These are phyloP conservation scores for Orthonychiurus folsomi DNA, from an alignment of 2,888 invertebrate species.

Conservation along the genomic window DNA sequence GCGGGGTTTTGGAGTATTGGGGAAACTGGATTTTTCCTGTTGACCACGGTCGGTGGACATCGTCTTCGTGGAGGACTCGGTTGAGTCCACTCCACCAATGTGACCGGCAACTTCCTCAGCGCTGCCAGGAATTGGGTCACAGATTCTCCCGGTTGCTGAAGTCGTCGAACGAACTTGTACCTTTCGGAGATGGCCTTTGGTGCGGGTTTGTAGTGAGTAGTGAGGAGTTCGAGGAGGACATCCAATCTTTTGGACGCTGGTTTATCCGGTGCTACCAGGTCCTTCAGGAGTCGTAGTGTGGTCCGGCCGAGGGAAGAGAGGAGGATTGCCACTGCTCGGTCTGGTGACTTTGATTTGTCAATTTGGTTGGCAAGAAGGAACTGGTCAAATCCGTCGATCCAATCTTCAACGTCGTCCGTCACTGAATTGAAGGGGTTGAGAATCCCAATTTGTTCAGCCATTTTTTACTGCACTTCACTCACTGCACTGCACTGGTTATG, in stretches of 20 bases:
- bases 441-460: not conserved
- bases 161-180: conserved; percentile 15
- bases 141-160: conserved; percentile 14
- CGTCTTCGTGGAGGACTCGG: conserved; percentile 1
- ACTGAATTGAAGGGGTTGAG: not conserved
- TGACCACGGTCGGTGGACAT: not conserved
- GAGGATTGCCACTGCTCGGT: not conserved
- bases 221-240: not conserved
- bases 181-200: conserved; percentile 21
- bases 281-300: not conserved
- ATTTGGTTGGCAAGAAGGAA: not conserved
- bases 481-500: too few relatives aligned
- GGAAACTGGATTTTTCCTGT: too few relatives aligned
- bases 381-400: conserved; percentile 1
- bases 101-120: conserved; percentile 13
- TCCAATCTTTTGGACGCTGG: not conserved
- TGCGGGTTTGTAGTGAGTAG: too few relatives aligned
- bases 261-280: conserved; percentile 1
- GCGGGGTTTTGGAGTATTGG: too few relatives aligned
- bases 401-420: not conserved
- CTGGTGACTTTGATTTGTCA: not conserved
- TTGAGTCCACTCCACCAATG: conserved; percentile 19
- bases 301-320: not conserved
- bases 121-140: conserved; percentile 6
- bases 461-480: too few relatives aligned